Conservation (phyloP, 2,113 vertebrate species). For the Cebus imitator region DNA sequence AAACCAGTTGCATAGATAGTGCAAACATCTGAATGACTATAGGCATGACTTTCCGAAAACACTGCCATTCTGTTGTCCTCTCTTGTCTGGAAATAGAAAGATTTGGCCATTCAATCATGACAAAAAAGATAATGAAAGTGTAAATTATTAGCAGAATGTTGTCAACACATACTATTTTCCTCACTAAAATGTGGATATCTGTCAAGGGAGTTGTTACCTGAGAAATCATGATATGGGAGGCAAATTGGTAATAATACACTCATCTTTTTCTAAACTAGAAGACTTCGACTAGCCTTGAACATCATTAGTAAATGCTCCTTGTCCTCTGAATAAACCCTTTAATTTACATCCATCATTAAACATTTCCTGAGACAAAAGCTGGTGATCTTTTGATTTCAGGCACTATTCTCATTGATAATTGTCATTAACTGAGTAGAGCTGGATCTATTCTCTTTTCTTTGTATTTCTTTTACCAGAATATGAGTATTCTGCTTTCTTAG, state of each 20-base stretch:
- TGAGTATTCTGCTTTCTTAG: constrained; percentile 41
- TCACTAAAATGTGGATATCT: constrained; percentile 49
- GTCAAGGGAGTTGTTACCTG: neutral
- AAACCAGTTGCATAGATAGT: neutral
- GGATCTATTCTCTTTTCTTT: constrained; percentile 40
- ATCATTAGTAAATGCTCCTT: constrained; percentile 41
- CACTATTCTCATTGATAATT: constrained; percentile 21
- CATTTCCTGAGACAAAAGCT: constrained; percentile 39
- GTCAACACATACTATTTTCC: constrained; percentile 19
- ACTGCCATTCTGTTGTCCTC: neutral
- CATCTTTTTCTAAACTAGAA: neutral
- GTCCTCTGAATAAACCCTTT: constrained; percentile 25
- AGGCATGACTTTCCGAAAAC: neutral
- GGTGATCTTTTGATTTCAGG: constrained; percentile 56
- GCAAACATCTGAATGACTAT: neutral
- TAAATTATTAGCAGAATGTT: constrained; percentile 32
- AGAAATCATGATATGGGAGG: neutral
- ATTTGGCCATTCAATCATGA: constrained; percentile 36
- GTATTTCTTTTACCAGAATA: constrained; percentile 30
- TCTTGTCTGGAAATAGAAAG: constrained; percentile 48
- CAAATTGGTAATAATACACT: constrained; percentile 34
- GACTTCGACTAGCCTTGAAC: constrained; percentile 26
- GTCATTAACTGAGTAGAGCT: constrained; percentile 35
- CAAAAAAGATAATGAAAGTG: constrained; percentile 37
- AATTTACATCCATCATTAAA: constrained; percentile 51